A percentile compares a stretch with the other conserved stretches of the same genome.
Conservation (phyloP, 2,113 vertebrate genomes). For the Labrus mixtus region DNA sequence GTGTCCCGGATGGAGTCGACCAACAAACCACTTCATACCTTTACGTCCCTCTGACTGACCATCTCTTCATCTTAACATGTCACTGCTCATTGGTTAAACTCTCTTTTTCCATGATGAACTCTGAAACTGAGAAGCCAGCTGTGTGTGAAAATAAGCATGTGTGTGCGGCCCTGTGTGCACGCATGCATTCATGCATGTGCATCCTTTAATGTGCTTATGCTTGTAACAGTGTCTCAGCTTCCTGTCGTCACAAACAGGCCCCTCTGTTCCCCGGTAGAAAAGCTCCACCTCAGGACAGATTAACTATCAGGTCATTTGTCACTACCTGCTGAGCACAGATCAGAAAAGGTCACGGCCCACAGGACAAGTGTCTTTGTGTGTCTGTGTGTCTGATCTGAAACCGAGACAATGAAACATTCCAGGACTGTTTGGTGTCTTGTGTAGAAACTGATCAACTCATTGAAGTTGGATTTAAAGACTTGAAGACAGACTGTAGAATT, state of each 20-base stretch:
- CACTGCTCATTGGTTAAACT: conserved; percentile 19
- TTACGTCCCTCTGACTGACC: conserved; percentile 20
- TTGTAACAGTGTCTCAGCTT: conserved; percentile 65
- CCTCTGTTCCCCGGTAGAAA: conserved; percentile 62
- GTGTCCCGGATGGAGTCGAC: conserved; percentile 45
- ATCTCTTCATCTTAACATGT: conserved; percentile 5
- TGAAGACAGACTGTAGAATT: conserved; percentile 4
- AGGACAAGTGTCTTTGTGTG: conserved; percentile 63
- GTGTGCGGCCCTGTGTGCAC: conserved; percentile 34
- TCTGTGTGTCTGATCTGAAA: conserved; percentile 61
- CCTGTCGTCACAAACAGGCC: conserved; percentile 76
- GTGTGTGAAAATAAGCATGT: conserved; percentile 22
- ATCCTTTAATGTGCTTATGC: conserved; percentile 70
- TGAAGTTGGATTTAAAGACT: conserved; percentile 17
- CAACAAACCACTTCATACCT: conserved; percentile 46
- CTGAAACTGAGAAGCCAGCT: conserved; percentile 45
- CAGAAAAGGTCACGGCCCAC: conserved; percentile 70
- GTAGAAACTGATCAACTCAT: conserved; percentile 20
- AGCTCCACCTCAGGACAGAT: conserved; percentile 79
- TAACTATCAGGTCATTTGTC: conserved; percentile 81
- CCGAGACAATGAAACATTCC: conserved; percentile 66
- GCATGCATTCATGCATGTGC: conserved; percentile 64
- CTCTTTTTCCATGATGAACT: conserved; percentile 14
- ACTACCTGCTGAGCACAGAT: conserved; percentile 81
- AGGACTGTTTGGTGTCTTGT: conserved; percentile 44